Percentiles rank a stretch among this genome's conserved stretches.
Conservation (phyloP, 2,113 vertebrate species). For the Formicarius rufipectus region DNA sequence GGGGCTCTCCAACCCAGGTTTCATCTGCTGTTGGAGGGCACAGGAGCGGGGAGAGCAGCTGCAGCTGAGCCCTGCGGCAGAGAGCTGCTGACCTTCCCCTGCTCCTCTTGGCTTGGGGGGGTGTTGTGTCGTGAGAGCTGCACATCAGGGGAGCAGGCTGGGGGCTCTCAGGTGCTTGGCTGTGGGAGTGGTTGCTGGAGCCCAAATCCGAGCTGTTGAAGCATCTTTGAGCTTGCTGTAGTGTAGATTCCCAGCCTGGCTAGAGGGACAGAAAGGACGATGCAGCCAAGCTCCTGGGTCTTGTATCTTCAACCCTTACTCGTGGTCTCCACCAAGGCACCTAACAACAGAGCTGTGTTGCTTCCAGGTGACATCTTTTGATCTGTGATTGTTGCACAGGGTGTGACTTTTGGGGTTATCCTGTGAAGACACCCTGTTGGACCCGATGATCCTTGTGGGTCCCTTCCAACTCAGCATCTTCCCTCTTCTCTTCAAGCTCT, state of each 20-base stretch:
- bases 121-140: not conserved
- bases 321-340: rapidly evolving
- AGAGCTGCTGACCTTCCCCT: not conserved
- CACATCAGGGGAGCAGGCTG: not conserved
- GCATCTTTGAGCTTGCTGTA: not conserved
- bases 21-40: not conserved
- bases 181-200: not conserved
- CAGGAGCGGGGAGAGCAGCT: not conserved
- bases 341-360: not conserved
- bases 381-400: not conserved
- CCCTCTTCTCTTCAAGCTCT: not conserved
- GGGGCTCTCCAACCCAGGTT: not conserved
- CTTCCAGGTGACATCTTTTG: not conserved
- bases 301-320: not conserved
- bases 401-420: not conserved
- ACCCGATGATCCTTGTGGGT: not conserved
- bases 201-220: not conserved
- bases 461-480: not conserved
- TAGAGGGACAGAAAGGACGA: not conserved
- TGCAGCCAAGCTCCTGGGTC: not conserved
- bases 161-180: not conserved
- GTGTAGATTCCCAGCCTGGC: not conserved
- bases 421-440: not conserved
- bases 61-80: not conserved
- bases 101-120: not conserved